These are phyloP conservation scores for Aphrophora alni DNA, from an alignment of 2,888 invertebrate species.

Conservation along the genomic window DNA sequence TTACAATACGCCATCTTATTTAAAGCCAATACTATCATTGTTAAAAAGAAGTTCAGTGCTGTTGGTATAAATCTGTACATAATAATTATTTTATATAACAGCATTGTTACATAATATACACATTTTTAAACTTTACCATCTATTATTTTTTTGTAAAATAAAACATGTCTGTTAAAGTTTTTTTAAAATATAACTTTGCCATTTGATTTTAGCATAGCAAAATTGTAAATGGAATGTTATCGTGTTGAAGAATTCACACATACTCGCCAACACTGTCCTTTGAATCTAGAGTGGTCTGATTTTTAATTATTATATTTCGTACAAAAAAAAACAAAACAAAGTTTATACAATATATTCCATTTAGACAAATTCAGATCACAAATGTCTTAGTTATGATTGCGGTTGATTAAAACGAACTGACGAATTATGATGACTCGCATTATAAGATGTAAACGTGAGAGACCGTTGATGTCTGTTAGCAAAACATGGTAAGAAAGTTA, in stretches of 20 bases:
- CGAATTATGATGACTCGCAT: constrained; percentile 39
- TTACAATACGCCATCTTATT: not conserved
- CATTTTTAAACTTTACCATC: not conserved
- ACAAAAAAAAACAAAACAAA: too few relatives aligned
- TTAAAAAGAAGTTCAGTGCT: not conserved
- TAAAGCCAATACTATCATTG: not conserved
- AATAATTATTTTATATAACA: not conserved
- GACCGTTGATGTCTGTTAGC: constrained; percentile 42
- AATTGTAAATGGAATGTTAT: not conserved
- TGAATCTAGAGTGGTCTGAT: too few relatives aligned
- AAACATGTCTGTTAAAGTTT: not conserved
- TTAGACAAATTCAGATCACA: not conserved
- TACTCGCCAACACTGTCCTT: too few relatives aligned
- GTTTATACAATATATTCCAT: not conserved
- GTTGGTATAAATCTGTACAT: not conserved
- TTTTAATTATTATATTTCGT: too few relatives aligned
- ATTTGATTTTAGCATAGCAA: not conserved
- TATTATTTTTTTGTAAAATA: not conserved
- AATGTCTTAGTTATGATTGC: not conserved
- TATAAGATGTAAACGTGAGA: constrained; percentile 36
- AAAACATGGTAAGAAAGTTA: constrained; percentile 51
- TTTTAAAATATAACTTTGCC: not conserved
- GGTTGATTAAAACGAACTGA: constrained; percentile 29
- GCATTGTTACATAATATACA: not conserved
- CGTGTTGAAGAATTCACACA: not conserved